phyloP scores from a whole-genome alignment of 2,888 invertebrate species.

The Drosophila atripex region DNA sequence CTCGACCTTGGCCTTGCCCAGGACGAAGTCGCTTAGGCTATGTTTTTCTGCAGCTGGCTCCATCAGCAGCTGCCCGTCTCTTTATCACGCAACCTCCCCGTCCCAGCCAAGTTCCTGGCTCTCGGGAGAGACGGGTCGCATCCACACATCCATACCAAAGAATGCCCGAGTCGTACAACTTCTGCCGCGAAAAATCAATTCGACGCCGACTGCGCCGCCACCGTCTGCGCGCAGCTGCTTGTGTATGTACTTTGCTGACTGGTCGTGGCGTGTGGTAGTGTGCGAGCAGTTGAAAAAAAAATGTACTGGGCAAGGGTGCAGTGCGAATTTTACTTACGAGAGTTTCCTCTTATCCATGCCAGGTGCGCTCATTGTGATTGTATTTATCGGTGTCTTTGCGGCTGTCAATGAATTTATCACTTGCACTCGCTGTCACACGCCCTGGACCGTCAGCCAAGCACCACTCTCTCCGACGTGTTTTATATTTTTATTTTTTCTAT shows the following conservation, averaged over 20 bases:
- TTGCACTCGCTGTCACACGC: constrained; percentile 49
- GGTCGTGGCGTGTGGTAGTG: constrained; percentile 49
- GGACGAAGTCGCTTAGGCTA: constrained; percentile 15
- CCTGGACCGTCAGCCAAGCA: constrained; percentile 34
- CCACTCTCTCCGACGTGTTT: constrained; percentile 8
- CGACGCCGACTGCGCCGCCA: constrained; percentile 66
- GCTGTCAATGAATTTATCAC: constrained; percentile 54
- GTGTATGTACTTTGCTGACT: constrained; percentile 34
- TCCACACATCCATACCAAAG: constrained; percentile 31
- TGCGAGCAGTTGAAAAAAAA: constrained; percentile 59
- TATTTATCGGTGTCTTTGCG: constrained; percentile 44
- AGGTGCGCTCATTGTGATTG: constrained; percentile 78
- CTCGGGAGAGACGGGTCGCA: constrained; percentile 32
- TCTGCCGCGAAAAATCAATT: constrained; percentile 67
- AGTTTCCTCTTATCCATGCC: constrained; percentile 84
- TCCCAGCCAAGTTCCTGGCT: constrained; percentile 41
- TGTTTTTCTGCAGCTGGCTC: constrained; percentile 35
- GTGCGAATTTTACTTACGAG: constrained; percentile 82
- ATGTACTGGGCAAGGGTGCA: constrained; percentile 29
- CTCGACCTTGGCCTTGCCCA: constrained; percentile 43
- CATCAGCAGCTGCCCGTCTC: constrained; percentile 8
- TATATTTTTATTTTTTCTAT: constrained; percentile 4
- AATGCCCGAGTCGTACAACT: constrained; percentile 46
- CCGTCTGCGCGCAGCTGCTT: constrained; percentile 57
- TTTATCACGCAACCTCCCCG: constrained; percentile 10